Percentiles rank a stretch among this genome's conserved stretches.
phyloP scores from a whole-genome alignment of 2,113 vertebrate genomes.

The Sakesphorus luctuosus region DNA sequence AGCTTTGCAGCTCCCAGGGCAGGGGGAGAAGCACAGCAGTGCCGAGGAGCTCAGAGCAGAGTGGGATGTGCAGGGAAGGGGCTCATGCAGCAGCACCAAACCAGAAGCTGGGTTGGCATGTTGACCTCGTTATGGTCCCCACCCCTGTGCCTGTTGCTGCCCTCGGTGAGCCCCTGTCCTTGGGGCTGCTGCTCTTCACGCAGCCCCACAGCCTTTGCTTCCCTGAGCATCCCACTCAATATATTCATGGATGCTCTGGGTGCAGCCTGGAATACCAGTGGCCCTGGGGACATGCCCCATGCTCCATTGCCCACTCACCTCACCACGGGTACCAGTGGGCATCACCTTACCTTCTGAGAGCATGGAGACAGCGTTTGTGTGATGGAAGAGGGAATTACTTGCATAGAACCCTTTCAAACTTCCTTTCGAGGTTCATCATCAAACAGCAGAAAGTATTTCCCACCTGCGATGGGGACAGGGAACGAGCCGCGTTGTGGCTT shows the following conservation, averaged over 20 bases:
- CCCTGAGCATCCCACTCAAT: background rate
- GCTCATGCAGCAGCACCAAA: background rate
- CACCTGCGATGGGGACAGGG: background rate
- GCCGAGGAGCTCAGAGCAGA: background rate
- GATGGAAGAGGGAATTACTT: background rate
- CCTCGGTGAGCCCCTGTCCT: background rate
- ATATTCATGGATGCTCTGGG: background rate
- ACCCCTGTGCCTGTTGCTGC: background rate
- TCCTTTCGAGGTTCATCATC: background rate
- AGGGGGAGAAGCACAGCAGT: fast-evolving
- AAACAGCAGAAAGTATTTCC: background rate
- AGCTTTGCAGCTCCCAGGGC: background rate
- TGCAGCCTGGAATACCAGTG: background rate
- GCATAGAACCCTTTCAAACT: background rate
- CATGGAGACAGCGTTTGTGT: fast-evolving
- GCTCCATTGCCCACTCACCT: background rate
- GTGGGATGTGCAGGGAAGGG: background rate
- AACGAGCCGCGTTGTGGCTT: background rate
- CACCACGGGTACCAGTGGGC: fast-evolving
- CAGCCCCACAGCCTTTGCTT: fast-evolving
- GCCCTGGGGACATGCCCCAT: background rate
- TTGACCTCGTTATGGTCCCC: fast-evolving
- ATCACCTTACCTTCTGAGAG: background rate
- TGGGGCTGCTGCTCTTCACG: background rate
- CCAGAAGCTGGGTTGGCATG: fast-evolving